phyloP scores from a whole-genome alignment of 1,140 invertebrate genomes.

The Micrasema minimum region DNA sequence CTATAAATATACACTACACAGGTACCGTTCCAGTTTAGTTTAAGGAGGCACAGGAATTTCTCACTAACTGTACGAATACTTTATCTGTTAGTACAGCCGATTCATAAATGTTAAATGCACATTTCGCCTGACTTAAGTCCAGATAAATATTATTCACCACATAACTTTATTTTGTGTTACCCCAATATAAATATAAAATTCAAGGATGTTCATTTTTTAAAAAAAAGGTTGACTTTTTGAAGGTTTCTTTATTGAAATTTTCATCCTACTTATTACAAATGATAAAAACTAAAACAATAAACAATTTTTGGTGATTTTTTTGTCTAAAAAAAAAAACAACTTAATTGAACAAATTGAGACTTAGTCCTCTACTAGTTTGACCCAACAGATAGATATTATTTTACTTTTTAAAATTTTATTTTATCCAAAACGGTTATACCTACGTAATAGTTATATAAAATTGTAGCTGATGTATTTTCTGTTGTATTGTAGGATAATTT shows the following conservation, averaged over 20 bases:
- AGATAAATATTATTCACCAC: not conserved
- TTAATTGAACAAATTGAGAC: no score
- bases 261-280: not conserved
- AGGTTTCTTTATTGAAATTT: not conserved
- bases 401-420: no score
- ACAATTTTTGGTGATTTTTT: no score
- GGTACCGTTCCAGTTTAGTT: not conserved
- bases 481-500: no score
- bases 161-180: not conserved
- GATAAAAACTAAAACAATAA: no score
- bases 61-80: slow-evolving; percentile 31
- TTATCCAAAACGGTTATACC: no score
- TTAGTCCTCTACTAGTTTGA: no score
- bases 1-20: no score
- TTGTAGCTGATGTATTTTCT: no score
- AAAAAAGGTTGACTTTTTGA: not conserved
- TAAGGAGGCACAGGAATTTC: slow-evolving; percentile 12
- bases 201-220: not conserved
- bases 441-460: no score
- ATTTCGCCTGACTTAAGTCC: not conserved
- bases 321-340: no score
- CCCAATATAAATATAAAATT: not conserved
- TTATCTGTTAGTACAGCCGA: slow-evolving; percentile 32
- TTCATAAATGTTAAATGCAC: not conserved
- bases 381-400: no score